Evolutionary conservation across 2,888 invertebrate species (phyloP).

Genomic region (Drosophila picticornis): DNA sequence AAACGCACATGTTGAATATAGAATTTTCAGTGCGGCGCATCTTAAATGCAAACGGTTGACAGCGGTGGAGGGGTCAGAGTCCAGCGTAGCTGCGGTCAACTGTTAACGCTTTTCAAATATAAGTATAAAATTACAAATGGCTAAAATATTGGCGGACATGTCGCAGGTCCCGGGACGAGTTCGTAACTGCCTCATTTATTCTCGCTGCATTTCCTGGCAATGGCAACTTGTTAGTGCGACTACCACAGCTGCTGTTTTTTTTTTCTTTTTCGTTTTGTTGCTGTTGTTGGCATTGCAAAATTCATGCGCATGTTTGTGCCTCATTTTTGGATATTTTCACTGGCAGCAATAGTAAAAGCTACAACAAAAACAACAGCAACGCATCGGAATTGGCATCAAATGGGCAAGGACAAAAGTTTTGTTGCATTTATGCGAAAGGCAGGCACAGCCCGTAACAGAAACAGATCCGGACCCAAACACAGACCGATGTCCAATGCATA

Average conservation of each 20-base stretch:
- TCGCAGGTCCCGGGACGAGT: slow-evolving; percentile 45
- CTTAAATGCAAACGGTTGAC: slow-evolving; percentile 55
- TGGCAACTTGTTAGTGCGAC: slow-evolving; percentile 65
- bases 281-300: slow-evolving; percentile 61
- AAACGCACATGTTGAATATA: slow-evolving; percentile 45
- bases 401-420: slow-evolving; percentile 62
- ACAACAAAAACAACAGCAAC: slow-evolving; percentile 31
- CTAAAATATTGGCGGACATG: slow-evolving; percentile 71
- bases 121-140: slow-evolving; percentile 78
- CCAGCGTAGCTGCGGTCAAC: slow-evolving; percentile 34
- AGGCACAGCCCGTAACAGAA: slow-evolving; percentile 36
- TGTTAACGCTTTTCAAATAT: slow-evolving; percentile 35
- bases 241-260: slow-evolving; percentile 27
- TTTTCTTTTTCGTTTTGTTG: slow-evolving; percentile 2
- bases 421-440: slow-evolving; percentile 58
- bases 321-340: slow-evolving; percentile 75
- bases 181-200: slow-evolving; percentile 73
- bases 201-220: slow-evolving; percentile 54
- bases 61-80: slow-evolving; percentile 23
- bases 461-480: slow-evolving; percentile 46
- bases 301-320: slow-evolving; percentile 83
- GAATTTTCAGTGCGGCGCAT: slow-evolving; percentile 59
- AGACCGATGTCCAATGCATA: slow-evolving; percentile 45
- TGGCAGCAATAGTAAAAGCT: slow-evolving; percentile 34
- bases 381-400: slow-evolving; percentile 68